A percentile compares a stretch with the other conserved stretches of the same genome.
Evolutionary conservation across 2,888 invertebrate species (phyloP).

Genomic region (Metalampra italica): DNA sequence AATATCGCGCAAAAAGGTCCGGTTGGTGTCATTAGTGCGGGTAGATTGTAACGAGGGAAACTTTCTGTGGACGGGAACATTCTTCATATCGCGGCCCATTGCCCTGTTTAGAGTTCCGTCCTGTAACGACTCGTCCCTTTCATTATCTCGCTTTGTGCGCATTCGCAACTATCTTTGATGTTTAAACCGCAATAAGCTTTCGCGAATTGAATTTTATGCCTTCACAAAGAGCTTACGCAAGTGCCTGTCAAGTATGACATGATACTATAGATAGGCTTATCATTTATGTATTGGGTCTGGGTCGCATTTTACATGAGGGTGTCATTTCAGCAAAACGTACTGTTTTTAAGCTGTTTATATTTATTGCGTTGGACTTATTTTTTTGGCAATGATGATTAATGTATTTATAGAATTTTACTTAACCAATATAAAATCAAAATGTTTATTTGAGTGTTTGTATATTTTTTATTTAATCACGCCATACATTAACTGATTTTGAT

Average conservation of each 20-base stretch:
- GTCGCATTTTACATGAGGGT: slow-evolving; percentile 1
- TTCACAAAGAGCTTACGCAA: slow-evolving; percentile 41
- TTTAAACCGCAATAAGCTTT: slow-evolving; percentile 45
- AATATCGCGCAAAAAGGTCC: slow-evolving; percentile 64
- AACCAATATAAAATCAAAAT: no score
- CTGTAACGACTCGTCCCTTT: slow-evolving; percentile 45
- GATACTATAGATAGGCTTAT: slow-evolving; percentile 11
- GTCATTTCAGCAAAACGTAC: neutral
- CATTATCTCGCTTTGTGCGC: slow-evolving; percentile 49
- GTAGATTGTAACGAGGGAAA: slow-evolving; percentile 55
- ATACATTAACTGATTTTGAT: no score
- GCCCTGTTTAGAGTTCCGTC: slow-evolving; percentile 51
- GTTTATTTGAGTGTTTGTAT: no score
- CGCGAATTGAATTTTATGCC: slow-evolving; percentile 49
- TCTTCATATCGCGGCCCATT: slow-evolving; percentile 61
- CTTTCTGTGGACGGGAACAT: slow-evolving; percentile 53
- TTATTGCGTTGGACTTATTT: neutral
- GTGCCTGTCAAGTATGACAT: slow-evolving; percentile 14
- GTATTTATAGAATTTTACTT: no score
- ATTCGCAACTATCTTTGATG: slow-evolving; percentile 59
- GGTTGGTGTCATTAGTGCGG: slow-evolving; percentile 61
- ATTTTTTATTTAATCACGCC: no score
- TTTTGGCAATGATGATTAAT: no score
- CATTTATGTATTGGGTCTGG: slow-evolving; percentile 7
- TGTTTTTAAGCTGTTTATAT: neutral